phyloP scores from a whole-genome alignment of 2,888 invertebrate genomes.

The Doris montereyensis region DNA sequence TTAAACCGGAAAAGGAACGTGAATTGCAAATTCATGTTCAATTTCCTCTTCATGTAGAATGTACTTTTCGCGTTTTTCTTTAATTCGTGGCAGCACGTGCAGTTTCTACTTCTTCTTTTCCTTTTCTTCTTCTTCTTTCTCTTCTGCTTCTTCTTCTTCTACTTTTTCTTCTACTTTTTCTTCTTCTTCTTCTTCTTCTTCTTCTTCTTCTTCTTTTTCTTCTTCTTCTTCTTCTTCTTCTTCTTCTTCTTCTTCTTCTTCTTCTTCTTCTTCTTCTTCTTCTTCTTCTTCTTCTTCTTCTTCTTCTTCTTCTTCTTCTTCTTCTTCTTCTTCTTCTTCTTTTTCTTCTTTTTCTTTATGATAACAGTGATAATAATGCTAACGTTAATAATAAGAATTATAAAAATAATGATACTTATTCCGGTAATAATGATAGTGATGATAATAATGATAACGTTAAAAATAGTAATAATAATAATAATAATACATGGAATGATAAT shows the following conservation, averaged over 20 bases:
- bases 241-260: neutral
- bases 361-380: neutral
- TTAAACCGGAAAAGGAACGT: too few relatives aligned
- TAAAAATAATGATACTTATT: neutral
- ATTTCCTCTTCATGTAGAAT: too few relatives aligned
- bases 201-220: neutral
- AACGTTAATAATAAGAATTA: neutral
- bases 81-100: too few relatives aligned
- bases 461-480: constrained; percentile 4
- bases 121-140: neutral
- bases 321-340: neutral
- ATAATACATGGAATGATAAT: constrained; percentile 11
- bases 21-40: too few relatives aligned
- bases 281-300: neutral
- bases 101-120: neutral
- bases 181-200: neutral
- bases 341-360: neutral
- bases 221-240: neutral
- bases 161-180: neutral
- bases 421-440: neutral
- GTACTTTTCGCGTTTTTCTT: too few relatives aligned
- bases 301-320: neutral
- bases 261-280: neutral
- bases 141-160: neutral
- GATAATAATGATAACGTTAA: constrained; percentile 12